A percentile compares a stretch with the other conserved stretches of the same genome.
Evolutionary conservation across 2,888 invertebrate species (phyloP).

Genomic region (Rhagophthalmus giganteus): DNA sequence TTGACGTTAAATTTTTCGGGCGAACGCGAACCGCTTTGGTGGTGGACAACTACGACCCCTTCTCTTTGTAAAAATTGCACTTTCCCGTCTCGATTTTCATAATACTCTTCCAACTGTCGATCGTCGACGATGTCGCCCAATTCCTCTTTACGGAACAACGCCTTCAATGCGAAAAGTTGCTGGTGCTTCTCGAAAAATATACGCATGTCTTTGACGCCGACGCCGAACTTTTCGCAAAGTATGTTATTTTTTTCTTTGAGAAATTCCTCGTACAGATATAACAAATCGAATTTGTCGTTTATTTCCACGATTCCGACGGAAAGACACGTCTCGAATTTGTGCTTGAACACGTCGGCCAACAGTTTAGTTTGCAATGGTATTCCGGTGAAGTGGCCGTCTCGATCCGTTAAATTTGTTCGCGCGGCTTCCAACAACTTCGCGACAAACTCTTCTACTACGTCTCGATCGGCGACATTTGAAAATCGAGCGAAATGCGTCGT

Average conservation of each 20-base stretch:
- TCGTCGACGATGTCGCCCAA: background rate
- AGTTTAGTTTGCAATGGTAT: slow-evolving; percentile 7
- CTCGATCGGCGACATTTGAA: too few relatives aligned
- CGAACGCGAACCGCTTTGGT: background rate
- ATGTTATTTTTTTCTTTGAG: slow-evolving; percentile 2
- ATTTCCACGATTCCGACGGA: background rate
- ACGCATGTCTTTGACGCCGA: background rate
- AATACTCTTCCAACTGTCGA: slow-evolving; percentile 6
- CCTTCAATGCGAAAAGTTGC: slow-evolving; percentile 1
- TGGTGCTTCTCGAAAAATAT: slow-evolving; percentile 7
- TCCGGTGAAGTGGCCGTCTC: slow-evolving; percentile 6
- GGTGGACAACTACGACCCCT: slow-evolving; percentile 3
- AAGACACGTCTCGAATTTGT: too few relatives aligned
- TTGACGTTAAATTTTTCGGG: slow-evolving; percentile 11
- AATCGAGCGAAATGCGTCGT: too few relatives aligned
- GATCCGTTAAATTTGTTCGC: background rate
- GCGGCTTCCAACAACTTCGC: slow-evolving; percentile 4
- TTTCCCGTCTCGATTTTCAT: background rate
- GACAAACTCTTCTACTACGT: too few relatives aligned
- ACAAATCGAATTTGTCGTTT: slow-evolving; percentile 6
- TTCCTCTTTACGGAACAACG: background rate
- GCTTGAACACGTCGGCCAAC: slow-evolving; percentile 3
- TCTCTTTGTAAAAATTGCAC: slow-evolving; percentile 13
- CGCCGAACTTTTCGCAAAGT: slow-evolving; percentile 7
- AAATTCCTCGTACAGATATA: slow-evolving; percentile 8